Evolutionary conservation across 2,888 invertebrate genomes (phyloP).

Genomic region (Spodoptera exigua): DNA sequence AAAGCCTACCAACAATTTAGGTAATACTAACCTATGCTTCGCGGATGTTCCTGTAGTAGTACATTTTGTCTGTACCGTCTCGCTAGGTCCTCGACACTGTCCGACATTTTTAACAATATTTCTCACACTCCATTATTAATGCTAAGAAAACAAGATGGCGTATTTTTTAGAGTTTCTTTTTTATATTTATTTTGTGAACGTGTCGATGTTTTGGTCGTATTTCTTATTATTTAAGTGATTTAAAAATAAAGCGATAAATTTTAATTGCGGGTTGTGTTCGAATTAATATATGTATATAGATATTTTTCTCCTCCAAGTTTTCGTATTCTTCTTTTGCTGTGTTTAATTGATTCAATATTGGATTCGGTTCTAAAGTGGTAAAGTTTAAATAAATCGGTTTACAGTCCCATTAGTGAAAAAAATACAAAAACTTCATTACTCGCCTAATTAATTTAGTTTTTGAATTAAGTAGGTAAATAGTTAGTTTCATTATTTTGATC

Average conservation of each 20-base stretch:
- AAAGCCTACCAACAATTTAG: too few relatives aligned
- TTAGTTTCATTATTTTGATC: slow-evolving; percentile 5
- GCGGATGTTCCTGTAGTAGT: slow-evolving; percentile 66
- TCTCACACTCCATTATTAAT: slow-evolving; percentile 57
- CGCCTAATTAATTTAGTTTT: too few relatives aligned
- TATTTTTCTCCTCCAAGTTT: too few relatives aligned
- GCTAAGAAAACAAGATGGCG: slow-evolving; percentile 5
- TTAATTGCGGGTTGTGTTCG: too few relatives aligned
- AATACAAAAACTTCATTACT: too few relatives aligned
- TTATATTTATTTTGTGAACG: not conserved
- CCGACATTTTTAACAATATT: slow-evolving; percentile 74
- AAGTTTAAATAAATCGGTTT: too few relatives aligned
- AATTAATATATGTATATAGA: too few relatives aligned
- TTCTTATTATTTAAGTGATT: not conserved
- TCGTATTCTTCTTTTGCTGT: too few relatives aligned
- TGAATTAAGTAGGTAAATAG: not conserved
- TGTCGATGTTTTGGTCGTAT: slow-evolving; percentile 33
- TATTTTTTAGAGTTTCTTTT: not conserved
- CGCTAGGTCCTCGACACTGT: slow-evolving; percentile 72
- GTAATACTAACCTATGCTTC: slow-evolving; percentile 80
- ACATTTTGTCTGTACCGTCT: slow-evolving; percentile 76
- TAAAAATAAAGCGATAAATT: too few relatives aligned
- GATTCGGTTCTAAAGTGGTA: too few relatives aligned
- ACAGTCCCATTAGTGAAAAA: too few relatives aligned
- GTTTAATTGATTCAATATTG: too few relatives aligned